A percentile compares a stretch with the other conserved stretches of the same genome.
These are phyloP conservation scores for Limnephilus lunatus DNA, from an alignment of 2,888 invertebrate species.

Conservation along the genomic window DNA sequence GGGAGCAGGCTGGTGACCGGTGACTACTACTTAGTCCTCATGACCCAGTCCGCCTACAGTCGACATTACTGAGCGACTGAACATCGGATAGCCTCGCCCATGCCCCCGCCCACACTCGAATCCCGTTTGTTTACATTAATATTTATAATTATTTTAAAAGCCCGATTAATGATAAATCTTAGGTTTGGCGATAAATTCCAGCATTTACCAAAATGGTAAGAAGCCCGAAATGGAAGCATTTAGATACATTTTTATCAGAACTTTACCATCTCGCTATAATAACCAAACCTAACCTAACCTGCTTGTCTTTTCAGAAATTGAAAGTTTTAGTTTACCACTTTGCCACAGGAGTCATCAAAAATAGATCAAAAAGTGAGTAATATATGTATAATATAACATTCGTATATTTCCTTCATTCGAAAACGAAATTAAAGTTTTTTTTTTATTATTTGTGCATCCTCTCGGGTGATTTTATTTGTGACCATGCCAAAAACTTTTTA, in stretches of 20 bases:
- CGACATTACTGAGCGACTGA: neutral
- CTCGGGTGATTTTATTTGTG: neutral
- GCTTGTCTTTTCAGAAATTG: too few relatives aligned
- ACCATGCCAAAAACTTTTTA: neutral
- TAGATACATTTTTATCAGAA: too few relatives aligned
- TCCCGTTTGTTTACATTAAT: neutral
- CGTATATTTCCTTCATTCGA: neutral
- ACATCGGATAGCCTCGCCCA: neutral
- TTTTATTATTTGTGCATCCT: neutral
- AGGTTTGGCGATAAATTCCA: too few relatives aligned
- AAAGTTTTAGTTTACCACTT: too few relatives aligned
- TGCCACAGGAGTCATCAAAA: too few relatives aligned
- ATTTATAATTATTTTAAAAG: neutral
- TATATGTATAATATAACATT: neutral
- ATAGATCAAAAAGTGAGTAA: too few relatives aligned
- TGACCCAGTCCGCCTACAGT: conserved; percentile 38
- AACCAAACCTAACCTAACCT: too few relatives aligned
- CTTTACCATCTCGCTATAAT: too few relatives aligned
- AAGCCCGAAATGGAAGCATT: too few relatives aligned
- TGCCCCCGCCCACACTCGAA: neutral
- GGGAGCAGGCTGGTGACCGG: neutral
- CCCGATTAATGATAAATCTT: too few relatives aligned
- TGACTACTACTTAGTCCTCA: neutral
- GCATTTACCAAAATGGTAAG: too few relatives aligned
- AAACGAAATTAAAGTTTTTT: neutral